Percentiles rank a stretch among this genome's conserved stretches.
Conservation (phyloP, 2,797 vertebrate genomes). For the Cossypha polioptera region DNA sequence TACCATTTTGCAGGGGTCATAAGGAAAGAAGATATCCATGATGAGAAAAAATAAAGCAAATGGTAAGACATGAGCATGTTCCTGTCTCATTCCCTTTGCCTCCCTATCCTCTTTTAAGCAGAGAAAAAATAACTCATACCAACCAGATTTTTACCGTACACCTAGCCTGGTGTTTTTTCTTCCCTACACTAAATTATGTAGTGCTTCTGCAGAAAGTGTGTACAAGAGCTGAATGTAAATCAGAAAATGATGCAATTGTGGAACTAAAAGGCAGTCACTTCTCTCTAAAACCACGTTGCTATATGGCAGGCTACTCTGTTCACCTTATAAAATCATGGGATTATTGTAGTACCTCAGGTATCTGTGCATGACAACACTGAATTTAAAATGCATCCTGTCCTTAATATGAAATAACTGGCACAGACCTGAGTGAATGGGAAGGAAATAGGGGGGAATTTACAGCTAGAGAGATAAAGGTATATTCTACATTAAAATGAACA, state of each 20-base stretch:
- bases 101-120: neutral
- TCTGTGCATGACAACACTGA: neutral
- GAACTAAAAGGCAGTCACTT: neutral
- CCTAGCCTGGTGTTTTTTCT: conserved; percentile 23
- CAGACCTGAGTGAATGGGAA: neutral
- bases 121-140: neutral
- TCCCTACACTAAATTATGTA: conserved; percentile 64
- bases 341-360: neutral
- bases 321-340: neutral
- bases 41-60: conserved; percentile 12
- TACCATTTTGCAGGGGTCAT: conserved; percentile 4
- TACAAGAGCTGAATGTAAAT: conserved; percentile 64
- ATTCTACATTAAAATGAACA: neutral
- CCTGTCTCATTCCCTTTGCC: neutral
- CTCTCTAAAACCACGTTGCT: neutral
- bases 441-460: neutral
- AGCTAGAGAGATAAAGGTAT: neutral
- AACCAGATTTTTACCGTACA: neutral
- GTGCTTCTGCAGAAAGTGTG: conserved; percentile 48
- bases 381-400: neutral
- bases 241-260: conserved; percentile 6
- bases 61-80: neutral
- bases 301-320: neutral
- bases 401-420: neutral
- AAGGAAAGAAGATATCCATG: conserved; percentile 11